Base-by-base conservation (phyloP, 2,113 vertebrate genomes). In the Pterophyllum scalare region DNA sequence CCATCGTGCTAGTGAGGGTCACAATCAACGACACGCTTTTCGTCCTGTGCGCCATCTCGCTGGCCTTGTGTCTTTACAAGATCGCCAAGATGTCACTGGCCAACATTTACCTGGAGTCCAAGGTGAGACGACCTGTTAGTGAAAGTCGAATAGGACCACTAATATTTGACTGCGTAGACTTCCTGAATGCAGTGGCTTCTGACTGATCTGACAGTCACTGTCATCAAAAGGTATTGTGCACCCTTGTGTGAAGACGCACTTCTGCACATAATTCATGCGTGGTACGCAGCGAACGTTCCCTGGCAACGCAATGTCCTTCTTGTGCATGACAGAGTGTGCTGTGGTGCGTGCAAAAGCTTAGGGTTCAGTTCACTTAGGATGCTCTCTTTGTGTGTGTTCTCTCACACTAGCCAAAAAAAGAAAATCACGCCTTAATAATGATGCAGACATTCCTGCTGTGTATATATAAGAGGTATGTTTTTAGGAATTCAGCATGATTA, bases 31-130 rank as follows among this genome's bases (percentile, higher is more conserved):
- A 99, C 96, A 96, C 97, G 0, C 90, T 99, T 2, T 99, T 99
- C 2, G 97, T 99, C 90, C 96, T 98, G 74, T 98, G 97, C 0
- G 97, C 98, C 58, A 77, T 98, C 87, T 98, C 97, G 3, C 97
- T 99, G 86, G 97, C 97, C 57, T 33, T 97, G 87, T 98, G 97
- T 91, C 97, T 99, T 76, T 99, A 97, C 96, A 98, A 97, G 93
- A 97, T 99, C 76, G 97, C 97, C 19, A 99, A 98, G 96, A 98
- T 99, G 98, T 97, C 97, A 13, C 95, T 98, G 91, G 97, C 97
- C 91, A 98, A 97, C 94, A 97, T 98, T 90, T 99, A 99, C 95
- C 92, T 99, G 96, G 97, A 99, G 85, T 98, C 97, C 65, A 98
- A 98, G 97, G 98, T 98, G 92, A 94, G 95, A 59, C 49, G 19